Conservation (phyloP, 2,888 invertebrate genomes). For the Perithous albicinctus region DNA sequence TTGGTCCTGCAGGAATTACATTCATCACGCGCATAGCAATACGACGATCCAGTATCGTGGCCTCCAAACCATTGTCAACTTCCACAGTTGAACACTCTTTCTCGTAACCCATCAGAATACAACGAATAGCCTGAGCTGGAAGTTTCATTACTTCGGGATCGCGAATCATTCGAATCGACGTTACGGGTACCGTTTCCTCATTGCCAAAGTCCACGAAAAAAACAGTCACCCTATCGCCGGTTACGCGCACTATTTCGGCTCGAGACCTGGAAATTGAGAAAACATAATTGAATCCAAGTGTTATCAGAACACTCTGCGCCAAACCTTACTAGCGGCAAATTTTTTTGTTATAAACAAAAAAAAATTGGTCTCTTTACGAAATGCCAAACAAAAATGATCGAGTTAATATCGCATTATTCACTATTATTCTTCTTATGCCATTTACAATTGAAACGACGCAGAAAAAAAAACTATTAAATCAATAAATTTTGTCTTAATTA, state of each 20-base stretch:
- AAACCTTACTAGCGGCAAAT: not conserved
- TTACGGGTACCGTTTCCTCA: constrained; percentile 90
- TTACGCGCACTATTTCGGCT: constrained; percentile 90
- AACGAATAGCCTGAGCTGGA: constrained; percentile 91
- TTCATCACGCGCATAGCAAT: constrained; percentile 87
- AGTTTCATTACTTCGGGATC: constrained; percentile 87
- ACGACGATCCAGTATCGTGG: constrained; percentile 89
- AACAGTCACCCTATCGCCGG: constrained; percentile 88
- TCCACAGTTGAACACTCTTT: constrained; percentile 87
- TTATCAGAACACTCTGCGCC: not conserved
- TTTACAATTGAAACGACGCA: too few relatives aligned
- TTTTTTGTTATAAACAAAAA: too few relatives aligned
- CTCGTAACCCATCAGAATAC: constrained; percentile 89
- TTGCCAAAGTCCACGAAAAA: constrained; percentile 98
- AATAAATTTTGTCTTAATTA: constrained; percentile 55
- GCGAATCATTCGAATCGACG: constrained; percentile 88
- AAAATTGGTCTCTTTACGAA: too few relatives aligned
- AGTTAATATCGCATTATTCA: too few relatives aligned
- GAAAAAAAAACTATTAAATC: not conserved
- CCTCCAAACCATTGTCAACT: constrained; percentile 88
- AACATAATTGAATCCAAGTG: not conserved
- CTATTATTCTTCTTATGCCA: not conserved
- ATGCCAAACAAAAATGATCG: too few relatives aligned
- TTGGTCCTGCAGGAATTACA: constrained; percentile 85
- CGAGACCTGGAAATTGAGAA: constrained; percentile 87